These are phyloP conservation scores for Noctua fimbriata DNA, from an alignment of 2,888 invertebrate species.

Conservation along the genomic window DNA sequence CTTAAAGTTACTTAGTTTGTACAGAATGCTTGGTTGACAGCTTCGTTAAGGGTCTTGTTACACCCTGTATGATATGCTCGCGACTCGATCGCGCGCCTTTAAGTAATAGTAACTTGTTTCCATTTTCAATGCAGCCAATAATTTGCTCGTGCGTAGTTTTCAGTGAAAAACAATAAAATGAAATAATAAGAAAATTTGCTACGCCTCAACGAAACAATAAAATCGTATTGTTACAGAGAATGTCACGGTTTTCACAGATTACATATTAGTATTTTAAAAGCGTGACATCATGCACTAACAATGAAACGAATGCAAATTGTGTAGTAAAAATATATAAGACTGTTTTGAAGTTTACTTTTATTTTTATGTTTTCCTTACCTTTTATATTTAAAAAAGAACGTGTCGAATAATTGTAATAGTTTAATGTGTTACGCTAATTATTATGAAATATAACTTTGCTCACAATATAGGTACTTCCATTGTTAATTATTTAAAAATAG, in stretches of 20 bases:
- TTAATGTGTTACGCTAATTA: background rate
- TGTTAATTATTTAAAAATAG: no score
- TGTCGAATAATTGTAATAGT: constrained; percentile 7
- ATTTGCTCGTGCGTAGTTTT: background rate
- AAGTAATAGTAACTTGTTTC: no score
- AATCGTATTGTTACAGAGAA: background rate
- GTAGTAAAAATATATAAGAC: constrained; percentile 7
- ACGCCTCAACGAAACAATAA: background rate
- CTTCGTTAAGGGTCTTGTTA: no score
- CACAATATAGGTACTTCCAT: background rate
- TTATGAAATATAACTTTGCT: background rate
- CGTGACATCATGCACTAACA: constrained; percentile 14
- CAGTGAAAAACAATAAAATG: constrained; percentile 1
- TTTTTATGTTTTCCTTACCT: background rate
- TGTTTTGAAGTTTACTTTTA: background rate
- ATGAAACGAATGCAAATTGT: constrained; percentile 4
- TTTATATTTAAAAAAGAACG: background rate
- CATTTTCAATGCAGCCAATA: no score
- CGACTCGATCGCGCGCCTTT: no score
- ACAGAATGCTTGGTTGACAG: no score
- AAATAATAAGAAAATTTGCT: constrained; percentile 11
- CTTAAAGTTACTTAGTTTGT: no score
- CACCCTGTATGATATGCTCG: no score
- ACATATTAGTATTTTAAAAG: background rate
- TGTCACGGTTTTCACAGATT: background rate